These are phyloP conservation scores for Enteromius afrohamiltoni DNA, from an alignment of 2,797 vertebrate species.

Conservation along the genomic window DNA sequence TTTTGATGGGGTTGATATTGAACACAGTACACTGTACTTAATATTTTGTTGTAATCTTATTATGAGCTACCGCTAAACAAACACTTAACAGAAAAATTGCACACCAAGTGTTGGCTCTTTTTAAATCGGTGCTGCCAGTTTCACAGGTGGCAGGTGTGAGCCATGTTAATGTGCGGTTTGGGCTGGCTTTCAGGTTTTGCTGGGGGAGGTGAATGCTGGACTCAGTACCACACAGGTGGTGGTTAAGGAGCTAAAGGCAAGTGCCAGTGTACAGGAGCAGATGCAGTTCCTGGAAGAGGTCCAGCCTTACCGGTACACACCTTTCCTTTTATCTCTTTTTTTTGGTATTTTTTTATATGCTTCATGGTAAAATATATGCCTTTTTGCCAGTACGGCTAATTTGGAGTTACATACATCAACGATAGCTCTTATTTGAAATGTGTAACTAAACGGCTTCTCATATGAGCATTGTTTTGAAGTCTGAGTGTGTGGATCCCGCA, in stretches of 20 bases:
- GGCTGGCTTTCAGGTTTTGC: conserved; percentile 77
- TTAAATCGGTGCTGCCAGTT: conserved; percentile 7
- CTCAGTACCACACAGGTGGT: conserved; percentile 83
- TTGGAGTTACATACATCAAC: background rate
- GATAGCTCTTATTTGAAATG: background rate
- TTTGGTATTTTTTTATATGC: background rate
- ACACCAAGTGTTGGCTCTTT: conserved; percentile 48
- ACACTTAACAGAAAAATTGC: conserved; percentile 53
- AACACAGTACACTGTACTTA: conserved; percentile 51
- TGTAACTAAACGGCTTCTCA: background rate
- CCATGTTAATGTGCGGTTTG: conserved; percentile 28
- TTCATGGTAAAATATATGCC: background rate
- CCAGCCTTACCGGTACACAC: conserved; percentile 81
- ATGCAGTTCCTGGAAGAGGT: conserved; percentile 87
- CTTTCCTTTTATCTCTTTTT: background rate
- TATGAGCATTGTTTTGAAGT: background rate
- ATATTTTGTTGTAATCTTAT: conserved; percentile 64
- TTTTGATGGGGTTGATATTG: conserved; percentile 4
- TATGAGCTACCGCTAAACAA: conserved; percentile 53
- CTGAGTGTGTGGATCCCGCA: conserved; percentile 60
- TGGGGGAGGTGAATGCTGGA: conserved; percentile 84
- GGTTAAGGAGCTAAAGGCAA: conserved; percentile 86
- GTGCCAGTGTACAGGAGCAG: conserved; percentile 85
- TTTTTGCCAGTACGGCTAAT: background rate
- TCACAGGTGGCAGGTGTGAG: background rate